A percentile compares a stretch with the other conserved stretches of the same genome.
Conservation (phyloP, 2,888 invertebrate species). For the Ornithoptera priamus region DNA sequence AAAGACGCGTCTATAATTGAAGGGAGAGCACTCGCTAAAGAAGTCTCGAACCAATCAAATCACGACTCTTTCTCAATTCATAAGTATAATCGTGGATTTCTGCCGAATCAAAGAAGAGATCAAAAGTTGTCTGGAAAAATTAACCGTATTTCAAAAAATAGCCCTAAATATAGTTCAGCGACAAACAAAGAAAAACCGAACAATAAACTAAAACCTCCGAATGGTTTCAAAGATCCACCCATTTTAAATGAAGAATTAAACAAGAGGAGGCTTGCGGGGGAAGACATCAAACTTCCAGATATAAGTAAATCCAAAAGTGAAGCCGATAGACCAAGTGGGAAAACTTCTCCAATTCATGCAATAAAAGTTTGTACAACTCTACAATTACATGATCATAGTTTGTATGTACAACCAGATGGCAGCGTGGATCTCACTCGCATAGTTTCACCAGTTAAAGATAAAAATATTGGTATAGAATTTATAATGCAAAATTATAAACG, state of each 20-base stretch:
- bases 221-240: conserved; percentile 62
- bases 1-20: conserved; percentile 45
- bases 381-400: conserved; percentile 50
- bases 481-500: conserved; percentile 64
- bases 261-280: conserved; percentile 60
- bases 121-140: conserved; percentile 33
- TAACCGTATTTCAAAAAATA: conserved; percentile 26
- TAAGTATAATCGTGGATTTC: conserved; percentile 62
- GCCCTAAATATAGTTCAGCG: conserved; percentile 32
- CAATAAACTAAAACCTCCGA: conserved; percentile 65
- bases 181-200: conserved; percentile 47
- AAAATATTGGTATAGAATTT: conserved; percentile 61
- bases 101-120: conserved; percentile 45
- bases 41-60: conserved; percentile 56
- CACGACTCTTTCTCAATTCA: conserved; percentile 52
- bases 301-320: conserved; percentile 62
- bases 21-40: conserved; percentile 52
- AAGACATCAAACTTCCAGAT: conserved; percentile 61
- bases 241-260: conserved; percentile 50
- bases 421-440: conserved; percentile 62
- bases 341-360: conserved; percentile 52
- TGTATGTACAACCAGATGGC: conserved; percentile 64
- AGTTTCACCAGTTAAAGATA: conserved; percentile 56
- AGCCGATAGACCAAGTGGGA: conserved; percentile 43
- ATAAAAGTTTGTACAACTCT: conserved; percentile 62